Evolutionary conservation across 2,888 invertebrate species (phyloP).

Genomic region (Anagyrus pseudococci): DNA sequence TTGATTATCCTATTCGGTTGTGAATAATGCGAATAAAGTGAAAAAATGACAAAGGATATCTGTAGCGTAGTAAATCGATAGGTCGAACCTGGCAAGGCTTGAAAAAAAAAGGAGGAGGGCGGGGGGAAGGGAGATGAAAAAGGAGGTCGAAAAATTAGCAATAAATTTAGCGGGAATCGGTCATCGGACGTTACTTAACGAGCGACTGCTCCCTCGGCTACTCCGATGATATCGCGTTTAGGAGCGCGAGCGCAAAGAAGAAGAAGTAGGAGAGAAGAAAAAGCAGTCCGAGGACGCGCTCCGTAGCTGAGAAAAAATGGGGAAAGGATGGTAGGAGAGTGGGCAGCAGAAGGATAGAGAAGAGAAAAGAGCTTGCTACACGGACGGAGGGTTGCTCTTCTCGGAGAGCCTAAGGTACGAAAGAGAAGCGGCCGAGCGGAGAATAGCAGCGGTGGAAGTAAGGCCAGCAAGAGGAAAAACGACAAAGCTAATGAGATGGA

Average conservation of each 20-base stretch:
- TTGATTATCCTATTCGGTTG: too few relatives aligned
- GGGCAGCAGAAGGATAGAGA: too few relatives aligned
- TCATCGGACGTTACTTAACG: constrained; percentile 25
- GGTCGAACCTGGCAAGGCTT: too few relatives aligned
- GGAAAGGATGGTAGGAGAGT: too few relatives aligned
- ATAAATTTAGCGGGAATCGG: constrained; percentile 27
- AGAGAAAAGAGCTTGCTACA: too few relatives aligned
- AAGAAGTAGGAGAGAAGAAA: not conserved
- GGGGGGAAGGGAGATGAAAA: not conserved
- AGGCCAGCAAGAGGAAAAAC: constrained; percentile 26
- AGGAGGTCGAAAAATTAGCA: constrained; percentile 18
- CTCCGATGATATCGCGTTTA: constrained; percentile 7
- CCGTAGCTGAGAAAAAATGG: not conserved
- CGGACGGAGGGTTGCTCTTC: too few relatives aligned
- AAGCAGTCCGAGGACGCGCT: not conserved
- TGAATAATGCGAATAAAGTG: too few relatives aligned
- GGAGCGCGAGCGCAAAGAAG: not conserved
- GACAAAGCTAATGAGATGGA: constrained; percentile 17
- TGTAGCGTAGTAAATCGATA: too few relatives aligned
- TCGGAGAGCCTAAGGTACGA: too few relatives aligned
- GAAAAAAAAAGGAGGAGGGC: too few relatives aligned
- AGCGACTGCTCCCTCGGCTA: constrained; percentile 6
- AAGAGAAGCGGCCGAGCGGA: constrained; percentile 38
- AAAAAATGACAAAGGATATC: too few relatives aligned
- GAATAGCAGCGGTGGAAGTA: constrained; percentile 22